Evolutionary conservation across 1,140 invertebrate genomes (phyloP), one percentile per base, ranked within the genome.

Genomic region (Cydia amplana): DNA sequence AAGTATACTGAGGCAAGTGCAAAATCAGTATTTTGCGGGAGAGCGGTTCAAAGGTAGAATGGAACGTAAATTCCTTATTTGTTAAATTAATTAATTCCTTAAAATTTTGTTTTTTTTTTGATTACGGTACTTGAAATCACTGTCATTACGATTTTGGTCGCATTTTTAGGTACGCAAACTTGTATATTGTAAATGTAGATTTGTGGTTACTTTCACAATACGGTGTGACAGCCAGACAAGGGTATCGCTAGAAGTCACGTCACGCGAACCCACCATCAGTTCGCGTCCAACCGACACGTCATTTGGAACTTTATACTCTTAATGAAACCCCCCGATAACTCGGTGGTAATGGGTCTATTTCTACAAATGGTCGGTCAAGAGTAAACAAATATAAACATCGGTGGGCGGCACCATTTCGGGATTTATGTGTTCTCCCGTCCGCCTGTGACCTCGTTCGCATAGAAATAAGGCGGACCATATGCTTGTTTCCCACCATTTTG

Each of bases 321-420:
- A 55, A 55, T 55, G 51, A 55, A 55, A 55, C 51, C 51, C 1
- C 36, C 16, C 16, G 51, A 55, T 20, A 55, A 18, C 51, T n/a
- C n/a, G 51, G 6, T 18, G 51, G 51, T 55, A 55, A 55, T 55
- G 51, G n/a, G 51, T 55, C 51, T 55, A 55, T 55, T 55, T 18
- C 51, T 55, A 55, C 51, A 6, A 55, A n/a, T 18, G 6, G 6
- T 55, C 46, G 51, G 18, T 55, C 51, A 55, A 55, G 51, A 55
- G 51, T 55, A 55, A 55, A 55, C 51, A 55, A 55, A 55, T 55
- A 55, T 18, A 55, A 55, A 55, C n/a, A 49, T 49, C 46, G 46
- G 12, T 49, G 16, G 16, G 36, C 4, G 51, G 49, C 4, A 18
- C n/a, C 7, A 0, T 16, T 55, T 14, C 2, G 12, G 46, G 4